Evolutionary conservation across 53 echinoderm and acorn worm genomes (phyloP).

Genomic region (Antedon mediterranea): DNA sequence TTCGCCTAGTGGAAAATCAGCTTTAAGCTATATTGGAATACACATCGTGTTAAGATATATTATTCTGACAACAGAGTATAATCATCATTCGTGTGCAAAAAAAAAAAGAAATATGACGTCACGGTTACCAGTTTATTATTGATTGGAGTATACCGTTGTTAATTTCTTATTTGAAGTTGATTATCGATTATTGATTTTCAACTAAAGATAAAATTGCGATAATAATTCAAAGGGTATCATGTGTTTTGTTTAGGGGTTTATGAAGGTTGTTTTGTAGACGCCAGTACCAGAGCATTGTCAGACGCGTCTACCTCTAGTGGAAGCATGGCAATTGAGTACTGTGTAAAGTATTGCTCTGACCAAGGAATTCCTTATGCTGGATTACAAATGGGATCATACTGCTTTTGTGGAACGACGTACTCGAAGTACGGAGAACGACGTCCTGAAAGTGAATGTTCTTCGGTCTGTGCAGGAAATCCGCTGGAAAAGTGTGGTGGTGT

Average conservation of each 20-base stretch:
- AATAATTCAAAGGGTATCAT: too few species aligned
- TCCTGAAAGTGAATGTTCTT: constrained; percentile 40
- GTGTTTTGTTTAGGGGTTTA: constrained; percentile 37
- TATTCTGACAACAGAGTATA: too few species aligned
- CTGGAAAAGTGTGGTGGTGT: constrained; percentile 34
- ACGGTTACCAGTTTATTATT: too few species aligned
- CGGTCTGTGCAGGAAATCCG: constrained; percentile 28
- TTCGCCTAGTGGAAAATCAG: too few species aligned
- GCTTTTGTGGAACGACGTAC: constrained; percentile 52
- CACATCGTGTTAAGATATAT: too few species aligned
- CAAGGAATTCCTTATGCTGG: constrained; percentile 50
- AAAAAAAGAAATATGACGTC: too few species aligned
- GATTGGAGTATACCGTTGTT: too few species aligned
- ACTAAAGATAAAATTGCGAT: too few species aligned
- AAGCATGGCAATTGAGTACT: constrained; percentile 19
- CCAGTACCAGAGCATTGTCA: constrained; percentile 26
- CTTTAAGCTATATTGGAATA: too few species aligned
- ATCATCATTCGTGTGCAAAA: too few species aligned
- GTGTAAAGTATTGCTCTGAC: constrained; percentile 39
- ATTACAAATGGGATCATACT: constrained; percentile 15
- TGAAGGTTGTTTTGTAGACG: constrained; percentile 51
- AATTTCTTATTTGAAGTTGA: too few species aligned
- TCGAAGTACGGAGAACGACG: constrained; percentile 14
- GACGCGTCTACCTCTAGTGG: not conserved
- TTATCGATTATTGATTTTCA: too few species aligned